Evolutionary conservation across 1,140 invertebrate species (phyloP), one percentile per base, ranked within the genome.

Genomic region (Panulirus ornatus): DNA sequence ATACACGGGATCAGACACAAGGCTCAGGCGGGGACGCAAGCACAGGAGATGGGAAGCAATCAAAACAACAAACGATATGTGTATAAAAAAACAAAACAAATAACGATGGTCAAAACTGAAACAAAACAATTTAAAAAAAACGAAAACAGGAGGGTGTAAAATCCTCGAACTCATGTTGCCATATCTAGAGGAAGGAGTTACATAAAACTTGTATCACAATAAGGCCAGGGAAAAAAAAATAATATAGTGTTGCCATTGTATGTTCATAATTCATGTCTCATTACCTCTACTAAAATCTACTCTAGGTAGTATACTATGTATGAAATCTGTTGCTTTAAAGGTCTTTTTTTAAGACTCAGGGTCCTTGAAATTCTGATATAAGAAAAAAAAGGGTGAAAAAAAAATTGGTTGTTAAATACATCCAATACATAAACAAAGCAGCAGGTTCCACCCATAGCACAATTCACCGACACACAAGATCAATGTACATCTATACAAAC

Each of bases 371-470:
- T n/a, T n/a, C n/a, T n/a, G n/a, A n/a, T n/a, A n/a, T n/a, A n/a
- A n/a, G n/a, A n/a, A n/a, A n/a, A n/a, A n/a, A n/a, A n/a, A n/a
- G n/a, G n/a, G n/a, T n/a, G n/a, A n/a, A n/a, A n/a, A n/a, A n/a
- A n/a, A n/a, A n/a, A n/a, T n/a, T n/a, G n/a, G n/a, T n/a, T n/a
- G n/a, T n/a, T n/a, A n/a, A n/a, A n/a, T n/a, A n/a, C n/a, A n/a
- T n/a, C n/a, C n/a, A n/a, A n/a, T n/a, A n/a, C n/a, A n/a, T 27
- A 66, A 27, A 30, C 27, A 27, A 27, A 66, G n/a, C 40, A 40
- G 71, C 36, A 75, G 30, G 36, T 75, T 75, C 14, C 71, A 75
- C 40, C 5, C 36, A 78, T 78, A 78, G 75, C 42, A 78, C 75
- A 78, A 22, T 19, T 78, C 51, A 44, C 2, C 19, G 51, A 51